Evolutionary conservation across 2,797 vertebrate genomes (phyloP).

Genomic region (Myotis pilosus): DNA sequence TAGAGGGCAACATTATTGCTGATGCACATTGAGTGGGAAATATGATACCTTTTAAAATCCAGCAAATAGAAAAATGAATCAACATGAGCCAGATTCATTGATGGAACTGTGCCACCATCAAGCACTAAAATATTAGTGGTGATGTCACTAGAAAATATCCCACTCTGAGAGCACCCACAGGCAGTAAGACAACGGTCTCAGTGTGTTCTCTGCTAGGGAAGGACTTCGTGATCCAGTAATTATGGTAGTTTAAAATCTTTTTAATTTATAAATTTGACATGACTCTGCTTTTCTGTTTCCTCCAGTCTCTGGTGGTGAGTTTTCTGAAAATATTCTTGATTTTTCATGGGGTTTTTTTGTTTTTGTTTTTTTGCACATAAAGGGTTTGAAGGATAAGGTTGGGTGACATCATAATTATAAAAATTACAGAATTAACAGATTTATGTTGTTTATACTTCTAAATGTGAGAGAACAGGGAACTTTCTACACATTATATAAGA

Average conservation of each 20-base stretch:
- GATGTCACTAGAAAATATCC: background rate
- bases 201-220: background rate
- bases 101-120: background rate
- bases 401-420: slow-evolving; percentile 94
- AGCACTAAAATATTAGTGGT: background rate
- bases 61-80: background rate
- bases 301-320: background rate
- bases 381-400: slow-evolving; percentile 92
- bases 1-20: background rate
- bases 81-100: background rate
- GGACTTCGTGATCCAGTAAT: background rate
- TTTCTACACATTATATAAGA: slow-evolving; percentile 91
- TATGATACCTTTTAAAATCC: background rate
- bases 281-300: background rate
- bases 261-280: slow-evolving; percentile 9
- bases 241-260: background rate
- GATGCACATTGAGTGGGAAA: background rate
- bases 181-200: background rate
- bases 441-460: slow-evolving; percentile 91
- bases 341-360: slow-evolving; percentile 75
- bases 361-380: slow-evolving; percentile 87
- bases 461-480: slow-evolving; percentile 90
- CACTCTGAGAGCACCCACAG: background rate
- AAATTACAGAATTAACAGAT: slow-evolving; percentile 93
- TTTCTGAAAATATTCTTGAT: slow-evolving; percentile 23